Base-by-base conservation (phyloP, 2,888 invertebrate species). In the Rotaria magnacalcarata region DNA sequence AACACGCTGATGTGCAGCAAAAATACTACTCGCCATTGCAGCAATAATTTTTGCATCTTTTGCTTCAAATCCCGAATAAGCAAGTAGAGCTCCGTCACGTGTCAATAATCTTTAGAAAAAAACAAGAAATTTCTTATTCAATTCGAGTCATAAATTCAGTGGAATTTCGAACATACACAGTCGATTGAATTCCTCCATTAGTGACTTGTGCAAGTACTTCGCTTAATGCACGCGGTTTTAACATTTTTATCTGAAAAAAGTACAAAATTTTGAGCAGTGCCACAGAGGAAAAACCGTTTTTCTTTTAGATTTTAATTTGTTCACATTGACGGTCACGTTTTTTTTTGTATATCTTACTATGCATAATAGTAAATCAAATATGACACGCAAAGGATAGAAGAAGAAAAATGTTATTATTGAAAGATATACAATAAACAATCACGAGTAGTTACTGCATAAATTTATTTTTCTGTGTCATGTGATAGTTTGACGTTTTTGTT, bases 21-120 rank as follows among this genome's bases (percentile, higher is more conserved):
- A 80, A 8, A 80, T 80, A 80, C 80, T 80, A 80, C 80, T 80
- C 21, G 80, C 80, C 80, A 80, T 80, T 8, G 80, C 80, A 80
- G 80, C 80, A 24, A 80, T 80, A 2, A 80, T 80, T 47, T 80
- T 80, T 47, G 80, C 80, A n/a, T 80, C 80, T 80, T 80, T 80
- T 11, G 47, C 80, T 47, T 80, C 80, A 47, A 80, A 80, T 47
- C 80, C 80, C 14, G 80, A 80, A 80, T 80, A 80, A 47, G 80
- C 80, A 11, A 80, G 47, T 47, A 80, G 24, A 24, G 80, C 80
- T n/a, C 80, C 80, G n/a, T 80, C 80, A 24, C 80, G 80, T 47
- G 80, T 80, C 8, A 80, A 80, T 47, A 80, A n/a, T 0, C 80
- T 80, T 41, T 47, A 80, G 19, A 41, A 43, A 7, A 43, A 75